These are phyloP conservation scores for Noctua janthina DNA, from an alignment of 2,888 invertebrate species.

Conservation along the genomic window DNA sequence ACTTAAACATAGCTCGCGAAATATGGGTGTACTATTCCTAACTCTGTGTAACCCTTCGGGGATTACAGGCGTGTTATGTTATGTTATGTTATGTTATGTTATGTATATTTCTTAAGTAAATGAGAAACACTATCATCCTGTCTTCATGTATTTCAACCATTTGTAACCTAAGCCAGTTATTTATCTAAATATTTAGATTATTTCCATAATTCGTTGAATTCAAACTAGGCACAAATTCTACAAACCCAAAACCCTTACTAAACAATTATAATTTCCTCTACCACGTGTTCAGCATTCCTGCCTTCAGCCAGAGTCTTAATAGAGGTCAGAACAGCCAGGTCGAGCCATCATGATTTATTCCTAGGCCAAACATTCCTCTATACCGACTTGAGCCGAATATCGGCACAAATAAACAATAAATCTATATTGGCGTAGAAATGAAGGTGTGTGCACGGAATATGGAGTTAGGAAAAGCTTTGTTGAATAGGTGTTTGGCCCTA, in stretches of 20 bases:
- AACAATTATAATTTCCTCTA: slow-evolving; percentile 5
- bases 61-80: no score
- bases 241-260: neutral
- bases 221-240: neutral
- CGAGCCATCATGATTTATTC: slow-evolving; percentile 52
- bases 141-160: no score
- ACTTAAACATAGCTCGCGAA: no score
- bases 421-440: slow-evolving; percentile 40
- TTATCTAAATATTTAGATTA: no score
- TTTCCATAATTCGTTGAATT: neutral
- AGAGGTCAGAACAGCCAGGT: slow-evolving; percentile 22
- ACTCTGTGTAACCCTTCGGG: no score
- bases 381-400: slow-evolving; percentile 32
- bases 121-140: no score
- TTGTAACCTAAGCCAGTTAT: no score
- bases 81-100: no score
- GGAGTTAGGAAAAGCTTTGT: slow-evolving; percentile 12
- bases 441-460: slow-evolving; percentile 45
- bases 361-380: slow-evolving; percentile 45
- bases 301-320: slow-evolving; percentile 13
- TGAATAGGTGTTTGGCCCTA: neutral
- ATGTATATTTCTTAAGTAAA: no score
- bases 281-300: slow-evolving; percentile 4
- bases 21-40: no score
- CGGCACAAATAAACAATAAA: slow-evolving; percentile 48